Base-by-base conservation (phyloP, 2,797 vertebrate species). In the Macroramphosus scolopax region DNA sequence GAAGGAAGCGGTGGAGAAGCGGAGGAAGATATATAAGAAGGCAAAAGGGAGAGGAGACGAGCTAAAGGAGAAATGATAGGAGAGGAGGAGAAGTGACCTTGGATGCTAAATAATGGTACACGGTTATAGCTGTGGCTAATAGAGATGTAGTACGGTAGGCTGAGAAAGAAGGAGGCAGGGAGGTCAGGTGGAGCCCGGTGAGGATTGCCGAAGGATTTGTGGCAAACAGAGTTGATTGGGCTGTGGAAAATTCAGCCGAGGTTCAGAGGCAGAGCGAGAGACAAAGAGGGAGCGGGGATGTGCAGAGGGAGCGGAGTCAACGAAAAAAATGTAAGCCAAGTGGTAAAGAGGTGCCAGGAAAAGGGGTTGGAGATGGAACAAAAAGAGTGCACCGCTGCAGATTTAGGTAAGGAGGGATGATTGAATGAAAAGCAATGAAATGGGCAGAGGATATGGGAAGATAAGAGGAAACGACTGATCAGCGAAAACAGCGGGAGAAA, bases 1-100 rank as follows among this genome's bases (percentile, higher is more conserved):
- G 55, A 35, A 18, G 55, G 2, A 29, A 34, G 39, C 4, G 16
- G 30, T 0, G 15, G 6, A 11, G 6, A n/a, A 25, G 28, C 20
- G 31, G 13, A 36, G 39, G 17, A 17, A 15, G 30, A 41, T 58
- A 22, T 15, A 37, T 35, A 38, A 44, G 42, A 67, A 35, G 22
- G 60, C 39, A 51, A 4, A 43, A 43, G 41, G 16, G 51, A 67
- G 36, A 22, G n/a, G n/a, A n/a, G n/a, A n/a, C n/a, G n/a, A n/a
- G n/a, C n/a, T n/a, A n/a, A n/a, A n/a, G n/a, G n/a, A n/a, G n/a
- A n/a, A n/a, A n/a, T n/a, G n/a, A n/a, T n/a, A n/a, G n/a, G n/a
- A n/a, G n/a, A n/a, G n/a, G n/a, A n/a, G n/a, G n/a, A 52, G 32
- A 49, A 60, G 59, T 78, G 81, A 86, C 83, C 83, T 86, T 84